Conservation (phyloP, 2,113 vertebrate genomes). For the Hassar affinis region DNA sequence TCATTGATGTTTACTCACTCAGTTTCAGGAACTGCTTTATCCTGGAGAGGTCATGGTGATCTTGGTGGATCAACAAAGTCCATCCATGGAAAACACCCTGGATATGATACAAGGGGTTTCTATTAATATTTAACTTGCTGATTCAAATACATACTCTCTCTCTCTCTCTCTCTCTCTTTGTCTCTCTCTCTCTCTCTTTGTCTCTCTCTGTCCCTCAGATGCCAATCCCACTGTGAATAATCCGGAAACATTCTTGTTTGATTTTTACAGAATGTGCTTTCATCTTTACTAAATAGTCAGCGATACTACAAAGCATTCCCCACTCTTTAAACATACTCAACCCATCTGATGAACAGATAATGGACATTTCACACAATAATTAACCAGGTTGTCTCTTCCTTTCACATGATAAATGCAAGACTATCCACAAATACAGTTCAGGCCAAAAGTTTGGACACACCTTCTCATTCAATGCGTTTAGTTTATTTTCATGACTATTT, state of each 20-base stretch:
- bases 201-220: not conserved
- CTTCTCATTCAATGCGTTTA: no score
- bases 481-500: no score
- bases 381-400: not conserved
- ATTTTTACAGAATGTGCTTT: slow-evolving; percentile 34
- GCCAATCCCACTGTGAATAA: not conserved
- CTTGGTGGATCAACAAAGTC: not conserved
- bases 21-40: not conserved
- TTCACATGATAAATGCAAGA: not conserved
- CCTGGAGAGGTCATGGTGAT: not conserved
- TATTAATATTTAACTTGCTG: not conserved
- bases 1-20: no score
- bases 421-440: not conserved
- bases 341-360: not conserved
- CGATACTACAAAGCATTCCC: slow-evolving; percentile 1
- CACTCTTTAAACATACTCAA: not conserved
- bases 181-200: not conserved
- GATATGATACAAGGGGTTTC: not conserved
- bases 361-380: not conserved
- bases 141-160: not conserved
- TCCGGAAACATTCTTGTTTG: slow-evolving; percentile 33
- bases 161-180: slow-evolving; percentile 1
- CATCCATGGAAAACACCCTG: not conserved
- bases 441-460: no score
- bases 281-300: slow-evolving; percentile 32